Evolutionary conservation across 2,888 invertebrate genomes (phyloP).

Genomic region (Parasteatoda lunata): DNA sequence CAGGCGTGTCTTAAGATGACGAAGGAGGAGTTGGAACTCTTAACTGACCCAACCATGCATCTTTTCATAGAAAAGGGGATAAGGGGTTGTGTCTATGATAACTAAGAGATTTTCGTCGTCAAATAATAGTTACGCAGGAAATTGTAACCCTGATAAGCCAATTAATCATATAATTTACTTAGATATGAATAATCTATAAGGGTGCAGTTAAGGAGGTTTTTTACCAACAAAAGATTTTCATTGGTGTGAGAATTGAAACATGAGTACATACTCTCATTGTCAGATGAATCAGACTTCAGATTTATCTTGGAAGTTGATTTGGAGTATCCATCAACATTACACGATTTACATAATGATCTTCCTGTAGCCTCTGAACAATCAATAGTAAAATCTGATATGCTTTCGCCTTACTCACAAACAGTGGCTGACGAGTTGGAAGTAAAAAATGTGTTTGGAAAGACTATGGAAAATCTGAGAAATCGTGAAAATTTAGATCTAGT

Average conservation of each 20-base stretch:
- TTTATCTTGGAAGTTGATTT: neutral
- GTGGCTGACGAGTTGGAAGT: neutral
- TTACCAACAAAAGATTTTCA: neutral
- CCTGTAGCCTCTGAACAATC: too few relatives aligned
- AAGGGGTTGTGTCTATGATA: conserved; percentile 9
- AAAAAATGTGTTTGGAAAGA: neutral
- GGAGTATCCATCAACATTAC: neutral
- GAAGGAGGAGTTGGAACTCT: neutral
- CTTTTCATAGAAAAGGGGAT: neutral
- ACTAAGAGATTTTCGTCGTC: neutral
- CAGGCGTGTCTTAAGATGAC: conserved; percentile 16
- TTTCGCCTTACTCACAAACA: neutral
- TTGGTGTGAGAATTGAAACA: neutral
- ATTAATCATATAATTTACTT: neutral
- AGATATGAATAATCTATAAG: neutral
- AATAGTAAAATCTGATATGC: too few relatives aligned
- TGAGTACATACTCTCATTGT: neutral
- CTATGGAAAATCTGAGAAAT: neutral
- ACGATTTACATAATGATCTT: too few relatives aligned
- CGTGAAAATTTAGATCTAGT: neutral
- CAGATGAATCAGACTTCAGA: neutral
- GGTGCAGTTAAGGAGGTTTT: neutral
- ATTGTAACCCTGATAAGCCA: neutral
- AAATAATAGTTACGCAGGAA: conserved; percentile 1
- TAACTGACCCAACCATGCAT: conserved; percentile 2